Evolutionary conservation across 2,797 vertebrate genomes (phyloP).

Genomic region (Apogon talboti): DNA sequence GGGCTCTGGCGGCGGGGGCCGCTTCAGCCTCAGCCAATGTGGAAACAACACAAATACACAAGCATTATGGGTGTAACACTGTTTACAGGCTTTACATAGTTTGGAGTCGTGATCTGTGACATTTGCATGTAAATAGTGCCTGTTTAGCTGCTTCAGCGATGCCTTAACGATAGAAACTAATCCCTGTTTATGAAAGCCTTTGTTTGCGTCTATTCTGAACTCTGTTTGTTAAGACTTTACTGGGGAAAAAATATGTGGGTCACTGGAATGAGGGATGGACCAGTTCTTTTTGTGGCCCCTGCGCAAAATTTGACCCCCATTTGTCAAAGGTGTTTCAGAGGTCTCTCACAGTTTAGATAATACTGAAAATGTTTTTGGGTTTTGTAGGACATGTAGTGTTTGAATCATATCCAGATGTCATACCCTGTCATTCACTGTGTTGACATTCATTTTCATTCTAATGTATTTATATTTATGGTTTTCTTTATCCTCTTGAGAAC

Average conservation of each 20-base stretch:
- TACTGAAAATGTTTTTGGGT: no score
- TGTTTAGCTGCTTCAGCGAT: neutral
- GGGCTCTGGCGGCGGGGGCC: slow-evolving; percentile 34
- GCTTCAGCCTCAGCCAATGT: slow-evolving; percentile 23
- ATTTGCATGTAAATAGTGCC: neutral
- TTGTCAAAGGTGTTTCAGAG: no score
- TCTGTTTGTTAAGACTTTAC: neutral
- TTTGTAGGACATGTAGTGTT: no score
- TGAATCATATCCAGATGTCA: no score
- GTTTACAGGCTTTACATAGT: slow-evolving; percentile 24
- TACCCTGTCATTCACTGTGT: no score
- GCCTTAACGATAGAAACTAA: neutral
- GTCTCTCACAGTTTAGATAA: no score
- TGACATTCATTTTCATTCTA: no score
- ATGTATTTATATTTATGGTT: no score
- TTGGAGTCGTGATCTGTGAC: neutral
- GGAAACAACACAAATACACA: slow-evolving; percentile 28
- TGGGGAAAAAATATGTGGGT: neutral
- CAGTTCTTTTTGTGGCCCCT: neutral
- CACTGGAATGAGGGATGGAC: neutral
- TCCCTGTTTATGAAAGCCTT: neutral
- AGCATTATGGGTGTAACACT: slow-evolving; percentile 17
- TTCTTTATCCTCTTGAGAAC: no score
- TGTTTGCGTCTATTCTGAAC: neutral
- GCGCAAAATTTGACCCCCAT: neutral